Evolutionary conservation across 2,797 vertebrate genomes (phyloP).

Genomic region (Girardinus metallicus): DNA sequence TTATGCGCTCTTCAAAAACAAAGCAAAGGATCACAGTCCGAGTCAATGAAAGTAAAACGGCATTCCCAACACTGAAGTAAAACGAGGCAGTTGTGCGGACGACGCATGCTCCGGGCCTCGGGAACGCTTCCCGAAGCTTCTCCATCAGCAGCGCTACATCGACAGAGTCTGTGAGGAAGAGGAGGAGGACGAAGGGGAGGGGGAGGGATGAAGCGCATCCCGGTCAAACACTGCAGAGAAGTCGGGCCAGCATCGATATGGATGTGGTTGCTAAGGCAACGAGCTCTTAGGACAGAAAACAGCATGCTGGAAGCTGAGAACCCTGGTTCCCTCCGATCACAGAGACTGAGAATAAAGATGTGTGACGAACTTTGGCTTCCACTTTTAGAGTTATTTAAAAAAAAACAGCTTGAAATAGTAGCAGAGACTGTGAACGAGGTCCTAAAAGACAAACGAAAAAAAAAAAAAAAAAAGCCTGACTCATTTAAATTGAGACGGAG

Average conservation of each 20-base stretch:
- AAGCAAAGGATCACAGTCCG: constrained; percentile 37
- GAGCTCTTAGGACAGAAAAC: constrained; percentile 33
- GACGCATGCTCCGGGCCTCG: constrained; percentile 46
- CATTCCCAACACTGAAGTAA: constrained; percentile 62
- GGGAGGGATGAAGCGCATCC: neutral
- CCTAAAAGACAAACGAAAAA: constrained; percentile 29
- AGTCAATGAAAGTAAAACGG: constrained; percentile 63
- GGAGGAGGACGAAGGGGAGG: constrained; percentile 3
- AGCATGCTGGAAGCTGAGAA: constrained; percentile 43
- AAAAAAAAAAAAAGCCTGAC: constrained; percentile 28
- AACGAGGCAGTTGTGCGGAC: constrained; percentile 60
- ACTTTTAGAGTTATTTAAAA: neutral
- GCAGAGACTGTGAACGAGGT: constrained; percentile 28
- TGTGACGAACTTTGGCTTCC: constrained; percentile 33
- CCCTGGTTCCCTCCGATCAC: constrained; percentile 22
- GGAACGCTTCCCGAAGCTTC: constrained; percentile 46
- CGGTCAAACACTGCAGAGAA: neutral
- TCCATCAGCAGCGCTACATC: constrained; percentile 40
- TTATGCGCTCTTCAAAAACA: constrained; percentile 66
- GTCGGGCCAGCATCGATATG: constrained; percentile 36
- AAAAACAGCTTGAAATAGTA: neutral
- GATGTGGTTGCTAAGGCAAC: constrained; percentile 55
- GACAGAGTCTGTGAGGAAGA: constrained; percentile 18
- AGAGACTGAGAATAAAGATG: constrained; percentile 4
- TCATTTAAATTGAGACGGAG: constrained; percentile 46